A percentile compares a stretch with the other conserved stretches of the same genome.
phyloP scores from a whole-genome alignment of 1,140 invertebrate species.

The Hylaeus volcanicus region DNA sequence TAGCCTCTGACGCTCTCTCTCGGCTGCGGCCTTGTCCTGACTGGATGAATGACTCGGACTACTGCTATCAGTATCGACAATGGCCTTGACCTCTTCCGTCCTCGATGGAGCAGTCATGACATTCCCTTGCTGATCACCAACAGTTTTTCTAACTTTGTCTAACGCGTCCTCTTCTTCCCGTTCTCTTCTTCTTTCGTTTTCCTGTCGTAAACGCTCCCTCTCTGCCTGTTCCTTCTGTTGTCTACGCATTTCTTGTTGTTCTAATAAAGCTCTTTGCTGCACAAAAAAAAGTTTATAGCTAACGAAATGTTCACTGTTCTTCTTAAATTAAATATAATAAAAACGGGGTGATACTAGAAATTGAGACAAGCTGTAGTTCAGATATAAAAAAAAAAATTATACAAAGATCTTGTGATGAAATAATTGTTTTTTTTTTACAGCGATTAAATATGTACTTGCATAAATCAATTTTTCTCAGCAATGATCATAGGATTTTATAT shows the following conservation, averaged over 20 bases:
- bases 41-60: slow-evolving; percentile 82
- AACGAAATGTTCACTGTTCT: neutral
- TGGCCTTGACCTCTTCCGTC: slow-evolving; percentile 82
- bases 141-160: slow-evolving; percentile 85
- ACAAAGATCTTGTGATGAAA: too few species aligned
- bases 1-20: slow-evolving; percentile 89
- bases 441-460: too few species aligned
- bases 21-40: slow-evolving; percentile 85
- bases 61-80: slow-evolving; percentile 81
- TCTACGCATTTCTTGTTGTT: slow-evolving; percentile 88
- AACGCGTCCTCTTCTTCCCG: slow-evolving; percentile 90
- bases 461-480: too few species aligned
- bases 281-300: neutral
- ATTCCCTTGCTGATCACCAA: slow-evolving; percentile 76
- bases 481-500: too few species aligned
- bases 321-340: too few species aligned
- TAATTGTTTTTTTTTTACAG: too few species aligned
- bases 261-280: slow-evolving; percentile 89
- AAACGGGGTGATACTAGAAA: too few species aligned
- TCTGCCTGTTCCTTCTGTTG: slow-evolving; percentile 92
- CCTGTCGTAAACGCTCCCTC: slow-evolving; percentile 88
- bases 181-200: slow-evolving; percentile 89
- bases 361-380: too few species aligned
- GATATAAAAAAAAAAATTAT: too few species aligned
- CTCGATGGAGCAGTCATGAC: slow-evolving; percentile 72